Evolutionary conservation across 2,888 invertebrate species (phyloP).

Genomic region (Melipona bicolor): DNA sequence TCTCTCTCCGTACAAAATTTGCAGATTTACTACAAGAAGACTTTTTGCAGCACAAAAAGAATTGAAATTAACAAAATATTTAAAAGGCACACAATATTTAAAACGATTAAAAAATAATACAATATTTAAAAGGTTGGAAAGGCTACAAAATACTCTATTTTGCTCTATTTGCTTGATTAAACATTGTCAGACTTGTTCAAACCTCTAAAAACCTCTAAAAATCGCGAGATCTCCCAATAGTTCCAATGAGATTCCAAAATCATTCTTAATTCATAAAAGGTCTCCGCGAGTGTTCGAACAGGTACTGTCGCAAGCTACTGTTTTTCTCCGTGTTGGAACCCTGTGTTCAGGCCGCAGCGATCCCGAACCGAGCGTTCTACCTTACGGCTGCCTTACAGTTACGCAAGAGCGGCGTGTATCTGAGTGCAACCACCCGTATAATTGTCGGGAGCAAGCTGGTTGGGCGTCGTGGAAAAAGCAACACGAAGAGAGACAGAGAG

Average conservation of each 20-base stretch:
- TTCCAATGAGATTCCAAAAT: neutral
- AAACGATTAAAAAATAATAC: too few species aligned
- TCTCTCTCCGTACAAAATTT: too few species aligned
- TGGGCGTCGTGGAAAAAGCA: constrained; percentile 55
- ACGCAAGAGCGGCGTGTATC: constrained; percentile 82
- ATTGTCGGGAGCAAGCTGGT: constrained; percentile 78
- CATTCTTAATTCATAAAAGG: neutral
- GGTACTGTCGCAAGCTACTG: neutral
- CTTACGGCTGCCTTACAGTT: constrained; percentile 78
- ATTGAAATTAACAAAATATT: too few species aligned
- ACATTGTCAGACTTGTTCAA: too few species aligned
- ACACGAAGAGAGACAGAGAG: constrained; percentile 15
- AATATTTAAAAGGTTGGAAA: too few species aligned
- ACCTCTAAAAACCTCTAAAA: too few species aligned
- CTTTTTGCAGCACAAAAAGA: too few species aligned
- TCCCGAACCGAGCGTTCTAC: constrained; percentile 54
- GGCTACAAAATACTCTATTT: too few species aligned
- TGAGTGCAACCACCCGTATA: constrained; percentile 82
- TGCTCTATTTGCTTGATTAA: too few species aligned
- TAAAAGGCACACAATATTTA: too few species aligned
- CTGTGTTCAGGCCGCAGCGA: constrained; percentile 45
- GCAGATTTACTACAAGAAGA: too few species aligned
- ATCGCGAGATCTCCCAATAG: too few species aligned
- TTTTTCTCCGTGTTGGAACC: constrained; percentile 43
- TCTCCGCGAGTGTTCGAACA: neutral